These are phyloP conservation scores for Cydia fagiglandana DNA, from an alignment of 1,140 invertebrate species.

Conservation along the genomic window DNA sequence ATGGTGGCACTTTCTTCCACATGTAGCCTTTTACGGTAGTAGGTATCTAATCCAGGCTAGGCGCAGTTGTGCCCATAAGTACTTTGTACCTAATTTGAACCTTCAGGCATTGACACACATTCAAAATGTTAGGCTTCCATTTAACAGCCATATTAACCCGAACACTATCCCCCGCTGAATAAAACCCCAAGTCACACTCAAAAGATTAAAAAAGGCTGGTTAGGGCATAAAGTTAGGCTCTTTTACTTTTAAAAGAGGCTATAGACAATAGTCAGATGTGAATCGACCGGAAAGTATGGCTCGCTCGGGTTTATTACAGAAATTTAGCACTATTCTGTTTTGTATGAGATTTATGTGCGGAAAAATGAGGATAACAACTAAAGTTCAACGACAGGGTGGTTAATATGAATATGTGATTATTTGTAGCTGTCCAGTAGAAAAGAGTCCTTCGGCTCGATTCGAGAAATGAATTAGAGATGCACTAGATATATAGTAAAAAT, in stretches of 20 bases:
- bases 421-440: no score
- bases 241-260: neutral
- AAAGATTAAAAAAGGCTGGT: neutral
- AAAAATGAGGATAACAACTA: neutral
- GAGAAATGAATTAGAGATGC: no score
- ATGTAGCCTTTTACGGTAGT: no score
- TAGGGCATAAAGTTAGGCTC: neutral
- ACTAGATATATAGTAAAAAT: no score
- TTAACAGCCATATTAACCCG: slow-evolving; percentile 3
- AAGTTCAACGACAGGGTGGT: neutral
- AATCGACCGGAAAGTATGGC: slow-evolving; percentile 4
- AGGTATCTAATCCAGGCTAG: no score
- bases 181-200: neutral
- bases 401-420: neutral
- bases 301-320: neutral
- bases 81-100: no score
- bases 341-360: neutral
- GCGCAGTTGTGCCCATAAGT: no score
- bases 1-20: no score
- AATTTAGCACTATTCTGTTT: slow-evolving; percentile 5
- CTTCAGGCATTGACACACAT: neutral
- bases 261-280: neutral
- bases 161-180: neutral
- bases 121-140: neutral
- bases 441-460: no score